Conservation (phyloP, 2,888 invertebrate genomes). For the Xanthorhoe spadicearia region DNA sequence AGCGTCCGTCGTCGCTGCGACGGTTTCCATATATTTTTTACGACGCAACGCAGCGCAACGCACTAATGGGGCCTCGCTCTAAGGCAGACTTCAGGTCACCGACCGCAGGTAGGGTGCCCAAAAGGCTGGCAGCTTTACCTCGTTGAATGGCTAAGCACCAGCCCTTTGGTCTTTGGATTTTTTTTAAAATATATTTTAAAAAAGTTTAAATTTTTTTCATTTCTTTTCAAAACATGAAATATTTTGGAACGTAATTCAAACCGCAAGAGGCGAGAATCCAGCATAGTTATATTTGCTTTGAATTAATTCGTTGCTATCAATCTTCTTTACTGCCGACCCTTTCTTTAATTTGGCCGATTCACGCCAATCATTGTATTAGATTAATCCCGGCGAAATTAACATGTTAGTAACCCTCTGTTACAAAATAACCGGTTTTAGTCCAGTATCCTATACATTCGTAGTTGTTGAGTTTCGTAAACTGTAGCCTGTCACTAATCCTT, state of each 20-base stretch:
- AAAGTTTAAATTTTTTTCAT: too few species aligned
- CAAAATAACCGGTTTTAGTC: slow-evolving; percentile 45
- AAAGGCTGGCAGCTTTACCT: too few species aligned
- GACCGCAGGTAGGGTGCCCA: too few species aligned
- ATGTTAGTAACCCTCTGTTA: slow-evolving; percentile 51
- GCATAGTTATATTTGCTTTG: background rate
- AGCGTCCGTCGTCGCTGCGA: too few species aligned
- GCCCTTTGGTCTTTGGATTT: too few species aligned
- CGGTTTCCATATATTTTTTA: too few species aligned
- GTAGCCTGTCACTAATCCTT: too few species aligned
- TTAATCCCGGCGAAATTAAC: slow-evolving; percentile 58
- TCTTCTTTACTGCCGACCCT: slow-evolving; percentile 2
- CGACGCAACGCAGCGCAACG: too few species aligned
- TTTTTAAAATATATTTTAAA: too few species aligned
- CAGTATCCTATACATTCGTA: background rate
- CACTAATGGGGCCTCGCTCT: too few species aligned
- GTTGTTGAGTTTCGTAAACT: background rate
- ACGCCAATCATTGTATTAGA: slow-evolving; percentile 41
- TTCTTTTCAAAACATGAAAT: background rate
- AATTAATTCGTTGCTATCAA: background rate
- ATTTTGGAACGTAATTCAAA: background rate
- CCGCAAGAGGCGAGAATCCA: background rate
- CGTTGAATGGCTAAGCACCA: too few species aligned
- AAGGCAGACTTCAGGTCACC: too few species aligned
- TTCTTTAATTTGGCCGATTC: slow-evolving; percentile 32